Conservation (phyloP, 2,888 invertebrate species). For the Volucella inflata region DNA sequence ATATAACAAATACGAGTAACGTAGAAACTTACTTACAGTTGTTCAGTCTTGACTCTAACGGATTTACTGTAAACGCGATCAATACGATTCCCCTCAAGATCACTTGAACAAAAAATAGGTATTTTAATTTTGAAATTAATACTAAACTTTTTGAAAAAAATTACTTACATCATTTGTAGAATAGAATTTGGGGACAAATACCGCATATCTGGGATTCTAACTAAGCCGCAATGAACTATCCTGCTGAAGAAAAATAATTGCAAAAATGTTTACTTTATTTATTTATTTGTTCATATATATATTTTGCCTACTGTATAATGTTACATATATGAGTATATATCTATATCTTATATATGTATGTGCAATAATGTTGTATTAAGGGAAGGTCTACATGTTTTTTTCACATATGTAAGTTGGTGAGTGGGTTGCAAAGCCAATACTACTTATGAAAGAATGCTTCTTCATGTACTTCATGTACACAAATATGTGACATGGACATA, state of each 20-base stretch:
- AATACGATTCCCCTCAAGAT: conserved; percentile 90
- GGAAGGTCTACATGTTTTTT: too few relatives aligned
- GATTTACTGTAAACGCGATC: conserved; percentile 86
- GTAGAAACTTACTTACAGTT: conserved; percentile 87
- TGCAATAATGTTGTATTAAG: too few relatives aligned
- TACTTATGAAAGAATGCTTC: too few relatives aligned
- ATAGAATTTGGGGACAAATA: conserved; percentile 85
- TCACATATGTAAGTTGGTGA: too few relatives aligned
- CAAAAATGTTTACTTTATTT: background rate
- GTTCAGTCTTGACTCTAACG: conserved; percentile 88
- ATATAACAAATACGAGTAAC: conserved; percentile 64
- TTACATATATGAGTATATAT: too few relatives aligned
- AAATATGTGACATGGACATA: too few relatives aligned
- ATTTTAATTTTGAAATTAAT: background rate
- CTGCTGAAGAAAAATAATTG: conserved; percentile 85
- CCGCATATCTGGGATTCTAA: conserved; percentile 87
- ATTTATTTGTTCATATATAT: background rate
- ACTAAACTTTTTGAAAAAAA: background rate
- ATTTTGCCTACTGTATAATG: too few relatives aligned
- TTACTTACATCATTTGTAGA: conserved; percentile 89
- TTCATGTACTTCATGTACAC: too few relatives aligned
- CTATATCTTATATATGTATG: too few relatives aligned
- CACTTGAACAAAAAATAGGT: conserved; percentile 84
- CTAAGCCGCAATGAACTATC: conserved; percentile 88
- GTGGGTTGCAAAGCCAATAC: too few relatives aligned